These are phyloP conservation scores for Ceyx melanurus DNA, from an alignment of 2,113 vertebrate species.

Conservation along the genomic window DNA sequence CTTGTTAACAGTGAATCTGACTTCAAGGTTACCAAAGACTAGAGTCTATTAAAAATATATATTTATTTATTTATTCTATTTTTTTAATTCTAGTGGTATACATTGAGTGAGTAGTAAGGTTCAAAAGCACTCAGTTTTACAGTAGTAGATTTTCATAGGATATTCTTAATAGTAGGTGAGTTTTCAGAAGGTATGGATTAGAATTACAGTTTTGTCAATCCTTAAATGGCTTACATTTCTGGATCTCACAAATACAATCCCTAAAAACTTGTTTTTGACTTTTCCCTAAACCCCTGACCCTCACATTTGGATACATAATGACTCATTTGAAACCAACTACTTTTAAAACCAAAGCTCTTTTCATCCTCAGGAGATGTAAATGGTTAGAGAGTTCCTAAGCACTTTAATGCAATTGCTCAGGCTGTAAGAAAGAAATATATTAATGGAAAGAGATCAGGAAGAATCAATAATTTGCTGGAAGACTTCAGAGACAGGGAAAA, in stretches of 20 bases:
- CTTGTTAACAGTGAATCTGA: background rate
- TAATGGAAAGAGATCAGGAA: slow-evolving; percentile 24
- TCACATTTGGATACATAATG: background rate
- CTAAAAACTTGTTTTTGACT: background rate
- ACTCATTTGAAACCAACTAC: slow-evolving; percentile 46
- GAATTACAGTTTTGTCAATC: background rate
- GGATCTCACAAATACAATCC: background rate
- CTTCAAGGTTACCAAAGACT: background rate
- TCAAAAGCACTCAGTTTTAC: background rate
- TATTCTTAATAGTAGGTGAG: background rate
- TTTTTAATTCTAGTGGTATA: too few species aligned
- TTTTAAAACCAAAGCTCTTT: slow-evolving; percentile 4
- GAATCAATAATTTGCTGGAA: slow-evolving; percentile 34
- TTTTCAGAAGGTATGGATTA: background rate
- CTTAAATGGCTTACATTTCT: background rate
- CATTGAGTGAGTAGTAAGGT: background rate
- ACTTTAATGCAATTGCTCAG: background rate
- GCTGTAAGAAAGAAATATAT: slow-evolving; percentile 25
- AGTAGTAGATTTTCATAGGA: background rate
- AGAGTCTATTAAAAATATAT: background rate
- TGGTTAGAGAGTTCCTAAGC: slow-evolving; percentile 38
- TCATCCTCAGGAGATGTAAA: background rate
- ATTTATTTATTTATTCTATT: background rate
- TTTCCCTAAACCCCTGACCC: background rate
- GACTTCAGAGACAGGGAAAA: background rate